Evolutionary conservation across 2,797 vertebrate species (phyloP).

Genomic region (Scomberomorus guttatus): DNA sequence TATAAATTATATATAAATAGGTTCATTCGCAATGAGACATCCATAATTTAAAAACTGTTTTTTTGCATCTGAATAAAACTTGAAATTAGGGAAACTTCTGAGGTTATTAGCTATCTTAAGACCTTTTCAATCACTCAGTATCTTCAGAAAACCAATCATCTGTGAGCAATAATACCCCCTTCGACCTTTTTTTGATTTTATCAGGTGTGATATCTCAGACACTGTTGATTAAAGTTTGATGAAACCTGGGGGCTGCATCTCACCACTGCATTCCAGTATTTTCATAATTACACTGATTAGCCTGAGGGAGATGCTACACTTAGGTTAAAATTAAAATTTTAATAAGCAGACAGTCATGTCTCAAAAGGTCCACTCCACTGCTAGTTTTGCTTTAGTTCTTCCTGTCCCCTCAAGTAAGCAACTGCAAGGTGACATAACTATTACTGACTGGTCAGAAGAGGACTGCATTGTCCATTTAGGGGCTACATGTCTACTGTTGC

Average conservation of each 20-base stretch:
- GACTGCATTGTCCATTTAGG: neutral
- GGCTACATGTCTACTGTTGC: neutral
- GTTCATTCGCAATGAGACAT: constrained; percentile 8
- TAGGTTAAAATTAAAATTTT: constrained; percentile 54
- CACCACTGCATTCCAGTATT: constrained; percentile 47
- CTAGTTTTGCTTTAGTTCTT: constrained; percentile 23
- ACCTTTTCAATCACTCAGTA: constrained; percentile 48
- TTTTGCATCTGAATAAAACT: constrained; percentile 12
- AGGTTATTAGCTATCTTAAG: constrained; percentile 25
- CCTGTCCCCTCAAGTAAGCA: constrained; percentile 12
- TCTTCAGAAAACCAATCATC: constrained; percentile 51
- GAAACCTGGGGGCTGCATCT: constrained; percentile 56
- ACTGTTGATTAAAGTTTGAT: constrained; percentile 65
- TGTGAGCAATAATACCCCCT: constrained; percentile 36
- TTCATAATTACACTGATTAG: constrained; percentile 68
- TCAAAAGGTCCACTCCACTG: constrained; percentile 15
- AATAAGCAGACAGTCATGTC: constrained; percentile 41
- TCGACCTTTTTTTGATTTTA: constrained; percentile 63
- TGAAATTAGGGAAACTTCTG: constrained; percentile 6
- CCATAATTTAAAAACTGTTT: constrained; percentile 23
- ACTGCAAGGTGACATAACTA: neutral
- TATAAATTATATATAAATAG: constrained; percentile 30
- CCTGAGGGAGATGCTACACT: constrained; percentile 51
- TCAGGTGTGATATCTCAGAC: constrained; percentile 54
- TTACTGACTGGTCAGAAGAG: neutral